These are phyloP conservation scores for Lutjanus erythropterus DNA, from an alignment of 2,113 vertebrate genomes.

Conservation along the genomic window DNA sequence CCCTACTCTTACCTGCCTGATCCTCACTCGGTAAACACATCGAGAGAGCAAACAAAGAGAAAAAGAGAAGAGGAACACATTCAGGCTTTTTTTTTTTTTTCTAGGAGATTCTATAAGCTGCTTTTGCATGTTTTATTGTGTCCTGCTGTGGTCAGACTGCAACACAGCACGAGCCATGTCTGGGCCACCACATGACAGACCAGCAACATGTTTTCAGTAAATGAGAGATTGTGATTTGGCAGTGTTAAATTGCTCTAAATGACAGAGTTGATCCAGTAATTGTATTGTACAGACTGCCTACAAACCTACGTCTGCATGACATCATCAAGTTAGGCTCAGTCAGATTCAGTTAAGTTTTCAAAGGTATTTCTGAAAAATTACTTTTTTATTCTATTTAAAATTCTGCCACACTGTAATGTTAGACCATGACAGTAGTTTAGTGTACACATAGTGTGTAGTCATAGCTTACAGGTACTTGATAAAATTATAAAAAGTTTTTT, in stretches of 20 bases:
- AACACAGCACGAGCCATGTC: slow-evolving; percentile 1
- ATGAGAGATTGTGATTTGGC: neutral
- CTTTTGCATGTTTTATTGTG: neutral
- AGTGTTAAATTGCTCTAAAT: neutral
- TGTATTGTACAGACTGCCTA: neutral
- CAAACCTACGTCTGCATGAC: neutral
- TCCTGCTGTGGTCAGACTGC: slow-evolving; percentile 30
- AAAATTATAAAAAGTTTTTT: too few relatives aligned
- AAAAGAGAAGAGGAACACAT: neutral
- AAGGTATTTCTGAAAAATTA: neutral
- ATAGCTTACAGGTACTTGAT: neutral
- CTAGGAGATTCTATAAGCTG: neutral
- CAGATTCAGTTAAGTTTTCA: neutral
- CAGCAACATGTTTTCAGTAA: neutral
- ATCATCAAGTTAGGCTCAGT: neutral
- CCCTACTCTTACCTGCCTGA: neutral
- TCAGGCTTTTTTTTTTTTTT: neutral
- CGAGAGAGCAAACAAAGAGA: neutral
- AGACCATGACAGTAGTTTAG: neutral
- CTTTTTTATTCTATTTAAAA: neutral
- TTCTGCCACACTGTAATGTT: neutral
- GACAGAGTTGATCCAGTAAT: neutral
- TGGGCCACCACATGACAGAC: slow-evolving; percentile 8
- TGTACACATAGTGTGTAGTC: neutral
- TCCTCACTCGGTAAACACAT: neutral